Conservation (phyloP, 2,888 invertebrate species). For the Pediacus dermestoides region DNA sequence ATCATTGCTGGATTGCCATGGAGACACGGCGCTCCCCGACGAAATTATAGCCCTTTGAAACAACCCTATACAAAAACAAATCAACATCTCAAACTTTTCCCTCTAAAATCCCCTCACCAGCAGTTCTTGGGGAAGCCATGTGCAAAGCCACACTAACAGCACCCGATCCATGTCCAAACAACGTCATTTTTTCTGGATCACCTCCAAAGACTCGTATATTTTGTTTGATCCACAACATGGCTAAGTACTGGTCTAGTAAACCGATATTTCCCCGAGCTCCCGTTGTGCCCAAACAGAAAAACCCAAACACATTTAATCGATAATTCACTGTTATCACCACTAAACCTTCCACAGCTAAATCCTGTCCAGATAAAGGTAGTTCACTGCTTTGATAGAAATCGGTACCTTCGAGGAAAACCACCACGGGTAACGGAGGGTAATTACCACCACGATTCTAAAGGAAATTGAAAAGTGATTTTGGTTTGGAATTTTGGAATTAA, state of each 20-base stretch:
- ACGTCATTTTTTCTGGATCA: conserved; percentile 71
- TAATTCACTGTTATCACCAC: conserved; percentile 69
- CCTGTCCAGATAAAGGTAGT: conserved; percentile 61
- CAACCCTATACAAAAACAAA: conserved; percentile 48
- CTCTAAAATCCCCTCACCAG: conserved; percentile 49
- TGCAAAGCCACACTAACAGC: conserved; percentile 67
- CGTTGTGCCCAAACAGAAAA: conserved; percentile 57
- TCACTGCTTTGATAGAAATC: conserved; percentile 54
- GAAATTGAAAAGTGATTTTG: background rate
- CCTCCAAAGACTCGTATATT: conserved; percentile 80
- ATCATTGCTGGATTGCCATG: conserved; percentile 48
- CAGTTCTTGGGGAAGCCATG: conserved; percentile 63
- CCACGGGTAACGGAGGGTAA: conserved; percentile 59
- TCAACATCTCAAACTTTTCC: too few relatives aligned
- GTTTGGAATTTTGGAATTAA: conserved; percentile 1
- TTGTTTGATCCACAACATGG: conserved; percentile 71
- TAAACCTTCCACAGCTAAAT: conserved; percentile 67
- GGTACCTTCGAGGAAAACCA: conserved; percentile 67
- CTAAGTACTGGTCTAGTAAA: conserved; percentile 79
- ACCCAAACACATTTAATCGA: conserved; percentile 67
- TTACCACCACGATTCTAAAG: conserved; percentile 20
- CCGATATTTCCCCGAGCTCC: conserved; percentile 79
- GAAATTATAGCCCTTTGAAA: conserved; percentile 68
- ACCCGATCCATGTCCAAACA: conserved; percentile 80
- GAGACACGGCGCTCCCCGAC: conserved; percentile 56